Evolutionary conservation across 2,888 invertebrate species (phyloP).

Genomic region (Mechanitis messenoides): DNA sequence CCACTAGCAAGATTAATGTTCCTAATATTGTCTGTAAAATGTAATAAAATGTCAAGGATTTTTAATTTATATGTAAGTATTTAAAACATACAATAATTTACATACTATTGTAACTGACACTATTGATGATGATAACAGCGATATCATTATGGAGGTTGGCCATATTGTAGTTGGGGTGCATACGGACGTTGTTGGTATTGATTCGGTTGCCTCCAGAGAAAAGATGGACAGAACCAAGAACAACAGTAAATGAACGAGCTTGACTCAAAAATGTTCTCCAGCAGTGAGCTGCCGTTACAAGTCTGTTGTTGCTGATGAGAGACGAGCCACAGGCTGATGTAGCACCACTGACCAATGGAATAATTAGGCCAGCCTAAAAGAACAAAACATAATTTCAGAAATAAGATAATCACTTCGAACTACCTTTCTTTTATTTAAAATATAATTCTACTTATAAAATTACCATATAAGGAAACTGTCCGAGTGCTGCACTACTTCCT

Average conservation of each 20-base stretch:
- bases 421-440: not conserved
- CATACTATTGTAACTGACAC: slow-evolving; percentile 23
- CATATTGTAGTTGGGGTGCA: slow-evolving; percentile 35
- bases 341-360: slow-evolving; percentile 34
- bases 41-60: not conserved
- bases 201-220: slow-evolving; percentile 39
- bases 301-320: slow-evolving; percentile 39
- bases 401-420: too few relatives aligned
- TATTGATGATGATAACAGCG: slow-evolving; percentile 15
- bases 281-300: slow-evolving; percentile 43
- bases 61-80: not conserved
- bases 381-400: not conserved
- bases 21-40: not conserved
- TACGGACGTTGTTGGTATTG: slow-evolving; percentile 29
- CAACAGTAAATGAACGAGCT: slow-evolving; percentile 40
- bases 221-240: slow-evolving; percentile 38
- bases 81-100: not conserved
- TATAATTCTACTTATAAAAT: not conserved
- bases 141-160: slow-evolving; percentile 19
- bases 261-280: slow-evolving; percentile 39
- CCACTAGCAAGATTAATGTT: not conserved
- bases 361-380: slow-evolving; percentile 41
- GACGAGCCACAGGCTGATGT: slow-evolving; percentile 46
- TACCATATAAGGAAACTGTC: slow-evolving; percentile 25
- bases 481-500: slow-evolving; percentile 25